Base-by-base conservation (phyloP, 2,113 vertebrate species). In the Cheirogaleus medius region DNA sequence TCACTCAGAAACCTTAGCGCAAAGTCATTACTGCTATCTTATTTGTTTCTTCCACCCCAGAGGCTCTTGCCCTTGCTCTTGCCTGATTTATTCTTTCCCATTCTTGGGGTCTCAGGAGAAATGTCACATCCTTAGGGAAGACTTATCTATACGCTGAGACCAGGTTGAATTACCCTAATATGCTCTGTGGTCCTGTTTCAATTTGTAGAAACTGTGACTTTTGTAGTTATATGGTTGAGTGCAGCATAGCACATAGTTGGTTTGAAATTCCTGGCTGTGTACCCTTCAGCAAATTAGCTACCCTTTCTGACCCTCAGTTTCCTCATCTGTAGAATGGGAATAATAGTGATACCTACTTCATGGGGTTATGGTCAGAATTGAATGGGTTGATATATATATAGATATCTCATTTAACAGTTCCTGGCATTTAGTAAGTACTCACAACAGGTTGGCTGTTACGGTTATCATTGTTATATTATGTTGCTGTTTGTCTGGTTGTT, bases 1-100 rank as follows among this genome's bases (percentile, higher is more conserved):
- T 3, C 1, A 1, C 32, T 21, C 3, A 34, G 52, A 32, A 8
- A 52, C 15, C 1, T 8, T 3, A 3, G 39, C 1, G 8, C 23
- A 3, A 6, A 11, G 3, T 13, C 54, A 1, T 5, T 1, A 6
- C 10, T 27, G 60, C 54, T 17, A 0, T 1, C 5, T 3, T 5
- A 4, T n/a, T 27, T 27, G 13, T 69, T 23, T 37, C 60, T 37
- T 73, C 14, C 2, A 7, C 1, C 23, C 21, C 42, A 14, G 64
- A 37, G 81, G 34, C 12, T 25, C 68, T 42, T 0, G 25, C 6
- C 21, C 44, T 11, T 29, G 9, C 15, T 25, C 42, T 80, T 25
- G 49, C 64, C n/a, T 27, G 73, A 32, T 37, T 66, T 9, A 1
- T 52, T 32, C 17, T 37, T 60, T 39, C 7, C 29, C 5, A 6